Percentiles rank a stretch among this genome's conserved stretches.
Evolutionary conservation across 2,888 invertebrate species (phyloP).

Genomic region (Platycheirus rosarum): DNA sequence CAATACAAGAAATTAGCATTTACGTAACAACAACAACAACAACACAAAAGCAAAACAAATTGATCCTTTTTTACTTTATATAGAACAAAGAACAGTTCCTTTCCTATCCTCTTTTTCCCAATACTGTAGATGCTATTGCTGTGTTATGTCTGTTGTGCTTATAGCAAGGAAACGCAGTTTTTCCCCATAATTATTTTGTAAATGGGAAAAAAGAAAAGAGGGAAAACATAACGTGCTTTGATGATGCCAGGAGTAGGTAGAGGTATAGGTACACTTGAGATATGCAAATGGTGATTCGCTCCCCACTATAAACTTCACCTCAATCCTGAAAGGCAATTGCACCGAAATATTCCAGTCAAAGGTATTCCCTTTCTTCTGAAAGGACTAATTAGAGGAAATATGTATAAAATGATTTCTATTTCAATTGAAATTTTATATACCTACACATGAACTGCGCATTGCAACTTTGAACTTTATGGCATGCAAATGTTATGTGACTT

Average conservation of each 20-base stretch:
- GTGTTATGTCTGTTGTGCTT: background rate
- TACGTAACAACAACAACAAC: constrained; percentile 14
- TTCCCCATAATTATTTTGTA: constrained; percentile 50
- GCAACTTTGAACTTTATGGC: background rate
- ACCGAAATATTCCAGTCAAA: constrained; percentile 24
- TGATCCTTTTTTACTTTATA: constrained; percentile 51
- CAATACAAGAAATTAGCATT: constrained; percentile 57
- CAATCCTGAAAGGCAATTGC: background rate
- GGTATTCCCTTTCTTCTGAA: constrained; percentile 23
- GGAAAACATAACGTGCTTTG: constrained; percentile 35
- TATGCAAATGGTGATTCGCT: constrained; percentile 9
- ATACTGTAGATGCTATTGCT: background rate
- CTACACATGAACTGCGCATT: constrained; percentile 13
- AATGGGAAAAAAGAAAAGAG: constrained; percentile 17
- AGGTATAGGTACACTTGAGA: constrained; percentile 22
- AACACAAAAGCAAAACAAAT: constrained; percentile 39
- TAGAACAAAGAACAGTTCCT: too few species aligned
- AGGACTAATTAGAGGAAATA: constrained; percentile 60
- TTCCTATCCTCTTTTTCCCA: too few species aligned
- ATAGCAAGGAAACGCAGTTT: constrained; percentile 22
- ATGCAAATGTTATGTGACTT: too few species aligned
- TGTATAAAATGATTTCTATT: constrained; percentile 42
- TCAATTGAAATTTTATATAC: constrained; percentile 13
- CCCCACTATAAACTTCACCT: background rate
- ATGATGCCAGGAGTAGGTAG: constrained; percentile 16